Evolutionary conservation across 2,113 vertebrate species (phyloP).

Genomic region (Zapornia atra): DNA sequence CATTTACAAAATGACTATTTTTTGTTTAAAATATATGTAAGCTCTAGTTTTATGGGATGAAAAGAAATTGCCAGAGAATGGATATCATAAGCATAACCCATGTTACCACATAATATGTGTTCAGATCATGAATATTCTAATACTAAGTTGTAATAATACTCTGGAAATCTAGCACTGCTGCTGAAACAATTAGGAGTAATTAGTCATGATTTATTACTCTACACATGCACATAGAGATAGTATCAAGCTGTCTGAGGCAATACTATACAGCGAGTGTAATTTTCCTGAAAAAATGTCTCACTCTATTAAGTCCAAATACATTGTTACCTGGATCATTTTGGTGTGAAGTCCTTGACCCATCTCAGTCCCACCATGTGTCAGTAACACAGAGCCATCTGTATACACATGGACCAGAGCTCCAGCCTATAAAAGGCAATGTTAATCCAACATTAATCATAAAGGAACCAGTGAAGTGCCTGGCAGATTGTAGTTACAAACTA

Average conservation of each 20-base stretch:
- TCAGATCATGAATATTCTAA: neutral
- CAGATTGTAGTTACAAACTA: neutral
- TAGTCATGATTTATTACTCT: neutral
- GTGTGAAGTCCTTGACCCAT: slow-evolving; percentile 99
- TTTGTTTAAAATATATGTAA: neutral
- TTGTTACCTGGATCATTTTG: slow-evolving; percentile 94
- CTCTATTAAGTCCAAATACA: neutral
- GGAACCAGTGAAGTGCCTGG: neutral
- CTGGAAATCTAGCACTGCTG: neutral
- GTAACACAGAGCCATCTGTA: slow-evolving; percentile 91
- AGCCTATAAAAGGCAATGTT: slow-evolving; percentile 73
- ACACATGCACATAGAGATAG: neutral
- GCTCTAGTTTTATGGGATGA: neutral
- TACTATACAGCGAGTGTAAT: neutral
- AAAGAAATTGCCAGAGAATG: neutral
- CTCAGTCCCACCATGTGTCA: slow-evolving; percentile 93
- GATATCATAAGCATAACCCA: neutral
- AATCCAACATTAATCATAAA: neutral
- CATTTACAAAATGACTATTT: neutral
- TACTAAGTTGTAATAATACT: neutral
- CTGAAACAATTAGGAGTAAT: neutral
- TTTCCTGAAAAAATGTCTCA: neutral
- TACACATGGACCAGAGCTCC: slow-evolving; percentile 93
- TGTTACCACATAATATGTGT: neutral
- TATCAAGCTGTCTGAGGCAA: neutral